A percentile compares a stretch with the other conserved stretches of the same genome.
These are phyloP conservation scores for Drosophila orena DNA, from an alignment of 1,140 invertebrate species.

Conservation along the genomic window DNA sequence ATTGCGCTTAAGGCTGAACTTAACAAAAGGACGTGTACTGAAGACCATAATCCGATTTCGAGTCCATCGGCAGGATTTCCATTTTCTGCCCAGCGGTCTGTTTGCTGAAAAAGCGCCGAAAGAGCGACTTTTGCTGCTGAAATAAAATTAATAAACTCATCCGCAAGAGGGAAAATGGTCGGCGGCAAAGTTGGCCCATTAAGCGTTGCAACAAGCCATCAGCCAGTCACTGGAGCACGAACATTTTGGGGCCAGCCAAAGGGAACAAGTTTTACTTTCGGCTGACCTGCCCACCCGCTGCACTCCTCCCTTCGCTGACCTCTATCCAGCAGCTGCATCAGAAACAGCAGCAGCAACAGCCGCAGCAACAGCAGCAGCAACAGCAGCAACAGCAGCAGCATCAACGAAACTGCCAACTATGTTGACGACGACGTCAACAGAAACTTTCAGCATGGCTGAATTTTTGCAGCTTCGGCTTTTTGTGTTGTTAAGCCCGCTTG, in stretches of 20 bases:
- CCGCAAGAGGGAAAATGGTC: slow-evolving; percentile 21
- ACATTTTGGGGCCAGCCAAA: slow-evolving; percentile 28
- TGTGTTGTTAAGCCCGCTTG: slow-evolving; percentile 48
- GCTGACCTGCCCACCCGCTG: slow-evolving; percentile 2
- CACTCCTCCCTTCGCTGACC: slow-evolving; percentile 1
- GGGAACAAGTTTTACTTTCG: slow-evolving; percentile 32
- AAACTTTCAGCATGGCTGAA: slow-evolving; percentile 67
- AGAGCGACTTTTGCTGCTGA: neutral
- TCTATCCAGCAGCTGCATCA: slow-evolving; percentile 3
- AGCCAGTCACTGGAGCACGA: slow-evolving; percentile 28
- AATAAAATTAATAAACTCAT: slow-evolving; percentile 48
- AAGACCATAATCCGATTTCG: neutral
- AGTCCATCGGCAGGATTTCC: neutral
- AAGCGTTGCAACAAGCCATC: slow-evolving; percentile 38
- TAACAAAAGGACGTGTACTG: too few relatives aligned
- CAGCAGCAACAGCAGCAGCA: neutral
- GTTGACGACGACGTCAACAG: slow-evolving; percentile 52
- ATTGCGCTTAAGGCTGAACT: neutral
- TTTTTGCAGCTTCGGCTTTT: slow-evolving; percentile 65
- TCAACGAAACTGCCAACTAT: slow-evolving; percentile 23
- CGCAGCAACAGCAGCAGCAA: neutral
- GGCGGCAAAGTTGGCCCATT: slow-evolving; percentile 36
- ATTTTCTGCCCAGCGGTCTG: neutral
- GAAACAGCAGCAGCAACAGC: slow-evolving; percentile 10
- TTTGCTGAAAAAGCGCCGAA: neutral